A percentile compares a stretch with the other conserved stretches of the same genome.
These are phyloP conservation scores for Gymnothorax javanicus DNA, from an alignment of 2,797 vertebrate species.

Conservation along the genomic window DNA sequence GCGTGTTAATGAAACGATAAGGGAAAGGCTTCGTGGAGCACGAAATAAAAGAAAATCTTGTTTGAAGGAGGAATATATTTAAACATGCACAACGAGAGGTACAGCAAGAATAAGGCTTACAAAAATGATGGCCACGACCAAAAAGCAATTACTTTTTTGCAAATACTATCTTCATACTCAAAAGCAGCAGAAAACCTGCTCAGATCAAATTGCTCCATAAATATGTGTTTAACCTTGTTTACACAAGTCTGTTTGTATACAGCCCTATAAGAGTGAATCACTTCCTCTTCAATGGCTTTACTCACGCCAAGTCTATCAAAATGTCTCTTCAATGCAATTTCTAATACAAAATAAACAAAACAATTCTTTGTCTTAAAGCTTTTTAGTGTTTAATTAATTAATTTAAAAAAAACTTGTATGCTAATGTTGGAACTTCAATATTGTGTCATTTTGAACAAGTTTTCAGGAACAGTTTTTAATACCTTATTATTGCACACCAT, in stretches of 20 bases:
- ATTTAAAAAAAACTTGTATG: not conserved
- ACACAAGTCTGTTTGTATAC: not conserved
- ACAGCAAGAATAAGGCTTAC: not conserved
- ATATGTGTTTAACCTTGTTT: not conserved
- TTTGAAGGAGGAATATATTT: not conserved
- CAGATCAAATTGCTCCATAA: not conserved
- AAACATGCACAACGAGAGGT: not conserved
- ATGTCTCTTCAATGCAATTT: conserved; percentile 9
- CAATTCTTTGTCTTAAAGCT: not conserved
- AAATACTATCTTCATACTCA: not conserved
- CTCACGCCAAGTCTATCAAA: no score
- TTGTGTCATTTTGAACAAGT: not conserved
- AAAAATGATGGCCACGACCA: not conserved
- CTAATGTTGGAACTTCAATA: not conserved
- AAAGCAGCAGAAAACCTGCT: not conserved
- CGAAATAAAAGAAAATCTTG: conserved; percentile 34
- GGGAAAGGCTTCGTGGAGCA: conserved; percentile 57
- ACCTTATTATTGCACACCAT: not conserved
- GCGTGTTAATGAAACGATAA: conserved; percentile 61
- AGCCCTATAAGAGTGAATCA: not conserved
- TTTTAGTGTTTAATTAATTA: not conserved
- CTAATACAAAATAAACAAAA: conserved; percentile 37
- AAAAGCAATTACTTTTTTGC: not conserved
- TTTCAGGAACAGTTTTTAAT: not conserved
- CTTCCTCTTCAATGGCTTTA: no score